phyloP scores from a whole-genome alignment of 2,888 invertebrate genomes.

The Drosophila lacicola region DNA sequence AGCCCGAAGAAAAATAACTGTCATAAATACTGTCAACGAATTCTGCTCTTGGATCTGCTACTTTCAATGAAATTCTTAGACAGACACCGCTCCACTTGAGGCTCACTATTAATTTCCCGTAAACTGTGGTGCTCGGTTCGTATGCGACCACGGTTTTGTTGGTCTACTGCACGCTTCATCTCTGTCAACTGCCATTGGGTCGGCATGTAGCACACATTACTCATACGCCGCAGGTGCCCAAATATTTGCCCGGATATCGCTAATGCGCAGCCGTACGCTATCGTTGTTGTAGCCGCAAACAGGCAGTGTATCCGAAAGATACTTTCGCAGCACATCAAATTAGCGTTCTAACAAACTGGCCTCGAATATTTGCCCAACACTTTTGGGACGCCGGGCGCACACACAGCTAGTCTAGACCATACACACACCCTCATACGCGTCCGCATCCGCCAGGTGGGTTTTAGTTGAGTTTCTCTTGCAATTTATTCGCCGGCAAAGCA shows the following conservation, averaged over 20 bases:
- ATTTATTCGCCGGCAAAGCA: conserved; percentile 46
- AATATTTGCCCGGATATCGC: conserved; percentile 63
- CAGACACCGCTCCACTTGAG: too few species aligned
- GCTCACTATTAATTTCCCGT: neutral
- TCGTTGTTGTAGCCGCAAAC: conserved; percentile 39
- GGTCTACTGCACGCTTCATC: conserved; percentile 30
- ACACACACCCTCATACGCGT: neutral
- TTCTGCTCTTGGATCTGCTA: too few species aligned
- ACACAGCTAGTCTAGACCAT: conserved; percentile 16
- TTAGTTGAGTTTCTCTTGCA: conserved; percentile 47
- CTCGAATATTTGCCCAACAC: conserved; percentile 59
- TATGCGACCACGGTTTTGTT: conserved; percentile 6
- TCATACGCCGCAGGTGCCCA: conserved; percentile 66
- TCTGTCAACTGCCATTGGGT: conserved; percentile 39
- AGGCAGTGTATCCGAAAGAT: conserved; percentile 42
- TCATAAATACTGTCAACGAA: too few species aligned
- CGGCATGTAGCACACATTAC: conserved; percentile 40
- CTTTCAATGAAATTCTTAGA: too few species aligned
- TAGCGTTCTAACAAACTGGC: conserved; percentile 50
- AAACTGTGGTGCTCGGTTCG: neutral
- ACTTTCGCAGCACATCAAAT: conserved; percentile 58
- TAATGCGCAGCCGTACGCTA: conserved; percentile 42
- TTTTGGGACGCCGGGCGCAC: conserved; percentile 43
- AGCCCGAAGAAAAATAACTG: too few species aligned
- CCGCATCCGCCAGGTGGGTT: conserved; percentile 23